phyloP scores from a whole-genome alignment of 1,140 invertebrate species.

The Tigriopus japonicus region DNA sequence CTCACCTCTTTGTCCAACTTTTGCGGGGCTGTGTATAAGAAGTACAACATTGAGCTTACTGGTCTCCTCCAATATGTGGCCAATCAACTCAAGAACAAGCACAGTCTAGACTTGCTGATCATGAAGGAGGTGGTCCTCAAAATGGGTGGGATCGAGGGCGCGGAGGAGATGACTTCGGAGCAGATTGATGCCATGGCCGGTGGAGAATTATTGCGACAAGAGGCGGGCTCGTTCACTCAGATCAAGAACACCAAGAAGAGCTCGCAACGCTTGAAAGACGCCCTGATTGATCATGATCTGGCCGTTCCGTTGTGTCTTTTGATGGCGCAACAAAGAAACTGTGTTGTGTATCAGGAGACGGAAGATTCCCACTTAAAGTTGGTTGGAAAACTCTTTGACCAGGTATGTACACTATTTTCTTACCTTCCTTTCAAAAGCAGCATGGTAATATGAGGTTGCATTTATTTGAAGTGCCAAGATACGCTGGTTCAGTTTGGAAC shows the following conservation, averaged over 20 bases:
- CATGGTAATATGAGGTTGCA: conserved; percentile 18
- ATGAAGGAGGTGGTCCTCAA: conserved; percentile 96
- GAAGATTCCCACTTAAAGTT: conserved; percentile 77
- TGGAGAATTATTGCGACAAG: conserved; percentile 79
- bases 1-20: conserved; percentile 83
- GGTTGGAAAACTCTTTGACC: conserved; percentile 43
- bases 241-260: conserved; percentile 88
- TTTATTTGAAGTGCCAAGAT: conserved; percentile 72
- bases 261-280: conserved; percentile 84
- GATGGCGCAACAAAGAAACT: conserved; percentile 91
- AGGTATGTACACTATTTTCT: conserved; percentile 31
- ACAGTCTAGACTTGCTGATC: conserved; percentile 83
- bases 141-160: conserved; percentile 94
- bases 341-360: conserved; percentile 68
- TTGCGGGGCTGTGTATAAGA: conserved; percentile 86
- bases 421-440: too few relatives aligned
- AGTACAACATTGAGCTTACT: conserved; percentile 87
- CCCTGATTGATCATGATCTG: conserved; percentile 71
- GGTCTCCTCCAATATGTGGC: conserved; percentile 90
- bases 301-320: conserved; percentile 80
- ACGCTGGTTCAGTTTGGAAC: conserved; percentile 93
- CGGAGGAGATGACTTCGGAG: conserved; percentile 87
- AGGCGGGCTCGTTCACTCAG: conserved; percentile 36
- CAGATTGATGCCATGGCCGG: conserved; percentile 86
- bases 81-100: conserved; percentile 87